Evolutionary conservation across 2,888 invertebrate genomes (phyloP).

Genomic region (Smittia sp.): DNA sequence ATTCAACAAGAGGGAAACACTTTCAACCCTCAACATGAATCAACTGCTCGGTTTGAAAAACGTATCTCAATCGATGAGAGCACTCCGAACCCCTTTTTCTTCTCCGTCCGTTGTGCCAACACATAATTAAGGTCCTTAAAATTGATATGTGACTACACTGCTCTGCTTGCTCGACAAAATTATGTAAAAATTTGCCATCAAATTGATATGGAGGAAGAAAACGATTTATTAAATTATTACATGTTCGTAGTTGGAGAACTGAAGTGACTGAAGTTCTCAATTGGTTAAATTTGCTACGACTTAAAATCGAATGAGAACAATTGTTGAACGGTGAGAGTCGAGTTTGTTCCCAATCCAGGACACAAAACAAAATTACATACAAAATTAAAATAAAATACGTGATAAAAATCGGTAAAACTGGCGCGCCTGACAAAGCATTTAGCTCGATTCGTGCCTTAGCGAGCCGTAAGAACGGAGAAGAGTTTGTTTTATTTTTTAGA

Average conservation of each 20-base stretch:
- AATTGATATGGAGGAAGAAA: not conserved
- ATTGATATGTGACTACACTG: not conserved
- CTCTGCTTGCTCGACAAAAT: not conserved
- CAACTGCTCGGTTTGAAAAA: not conserved
- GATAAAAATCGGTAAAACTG: constrained; percentile 30
- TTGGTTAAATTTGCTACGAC: constrained; percentile 37
- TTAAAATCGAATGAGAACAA: constrained; percentile 26
- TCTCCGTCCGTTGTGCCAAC: not conserved
- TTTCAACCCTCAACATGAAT: not conserved
- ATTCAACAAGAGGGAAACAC: not conserved
- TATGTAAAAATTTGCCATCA: constrained; percentile 27
- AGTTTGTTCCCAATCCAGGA: no score
- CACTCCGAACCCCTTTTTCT: constrained; percentile 2
- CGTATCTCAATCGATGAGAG: not conserved
- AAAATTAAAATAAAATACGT: constrained; percentile 40
- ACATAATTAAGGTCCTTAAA: constrained; percentile 14
- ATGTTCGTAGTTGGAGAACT: no score
- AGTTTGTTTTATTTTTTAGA: not conserved
- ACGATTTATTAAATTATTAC: not conserved
- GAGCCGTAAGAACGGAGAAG: not conserved
- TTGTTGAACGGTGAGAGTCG: constrained; percentile 14
- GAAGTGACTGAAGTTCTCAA: not conserved
- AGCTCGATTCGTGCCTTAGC: not conserved
- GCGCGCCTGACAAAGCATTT: not conserved
- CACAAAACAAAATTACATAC: constrained; percentile 33